phyloP scores from a whole-genome alignment of 2,113 vertebrate genomes.

The Myotis yumanensis region DNA sequence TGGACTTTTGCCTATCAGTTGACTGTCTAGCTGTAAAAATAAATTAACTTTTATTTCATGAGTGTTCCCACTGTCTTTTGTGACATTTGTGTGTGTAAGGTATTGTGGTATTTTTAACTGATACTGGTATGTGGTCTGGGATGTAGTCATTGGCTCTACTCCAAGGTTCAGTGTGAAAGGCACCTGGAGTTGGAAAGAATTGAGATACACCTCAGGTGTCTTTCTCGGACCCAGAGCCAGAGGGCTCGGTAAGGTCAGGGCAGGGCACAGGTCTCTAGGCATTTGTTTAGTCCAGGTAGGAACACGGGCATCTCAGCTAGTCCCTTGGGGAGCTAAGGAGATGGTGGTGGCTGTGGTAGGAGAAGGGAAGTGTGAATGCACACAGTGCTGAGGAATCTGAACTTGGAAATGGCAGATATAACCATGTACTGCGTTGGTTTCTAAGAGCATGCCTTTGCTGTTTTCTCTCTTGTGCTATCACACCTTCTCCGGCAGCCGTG shows the following conservation, averaged over 20 bases:
- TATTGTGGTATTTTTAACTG: neutral
- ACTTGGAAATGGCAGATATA: neutral
- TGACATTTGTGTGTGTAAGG: neutral
- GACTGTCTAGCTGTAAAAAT: neutral
- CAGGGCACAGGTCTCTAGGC: neutral
- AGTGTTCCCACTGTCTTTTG: neutral
- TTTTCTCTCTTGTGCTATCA: neutral
- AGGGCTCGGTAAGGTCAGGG: neutral
- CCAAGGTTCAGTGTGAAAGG: neutral
- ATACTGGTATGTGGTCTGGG: neutral
- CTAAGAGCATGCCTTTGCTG: neutral
- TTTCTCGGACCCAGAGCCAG: neutral
- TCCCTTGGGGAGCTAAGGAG: neutral
- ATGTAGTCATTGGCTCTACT: neutral
- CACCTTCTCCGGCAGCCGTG: slow-evolving; percentile 80
- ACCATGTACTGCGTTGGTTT: neutral
- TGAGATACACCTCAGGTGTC: neutral
- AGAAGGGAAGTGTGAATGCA: rapidly evolving
- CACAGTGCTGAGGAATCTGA: neutral
- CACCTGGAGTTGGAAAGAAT: neutral
- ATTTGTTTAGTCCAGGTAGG: neutral
- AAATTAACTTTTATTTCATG: neutral
- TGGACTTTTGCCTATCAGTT: neutral
- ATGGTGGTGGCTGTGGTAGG: neutral
- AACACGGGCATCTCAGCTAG: neutral